Evolutionary conservation across 2,797 vertebrate genomes (phyloP), one percentile per base, ranked within the genome.

Genomic region (Pogonophryne albipinna): DNA sequence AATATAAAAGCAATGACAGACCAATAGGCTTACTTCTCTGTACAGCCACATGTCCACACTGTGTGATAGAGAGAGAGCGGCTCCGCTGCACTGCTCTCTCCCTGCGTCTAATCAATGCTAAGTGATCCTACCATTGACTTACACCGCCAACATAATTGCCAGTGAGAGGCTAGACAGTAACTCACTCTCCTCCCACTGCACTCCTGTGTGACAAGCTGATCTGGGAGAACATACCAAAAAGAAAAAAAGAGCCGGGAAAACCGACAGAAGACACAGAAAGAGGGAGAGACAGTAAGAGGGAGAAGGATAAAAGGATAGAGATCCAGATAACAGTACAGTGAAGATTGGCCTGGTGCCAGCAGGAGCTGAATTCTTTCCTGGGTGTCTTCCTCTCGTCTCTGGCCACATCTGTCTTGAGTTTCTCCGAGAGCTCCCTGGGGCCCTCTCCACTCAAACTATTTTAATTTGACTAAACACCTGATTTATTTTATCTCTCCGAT

Each of bases 391-490:
- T 94, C 95, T 96, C 94, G 90, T 94, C 96, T 95, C 96, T 94
- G 96, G 96, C 94, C 96, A 97, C 97, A 99, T 99, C 97, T 99
- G 97, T 98, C 97, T 98, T 97, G 95, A 97, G 96, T 97, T 97
- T 97, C 96, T 95, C 94, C 94, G 90, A 94, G 95, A 96, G 96
- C 95, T 97, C 97, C 97, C 96, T 88, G 94, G 97, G 96, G 97
- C 95, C 96, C 95, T 95, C 97, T 98, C 96, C 94, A 97, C 96
- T 97, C 96, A 95, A 98, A 98, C 97, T 98, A 98, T 99, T 99
- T 99, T 98, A 99, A 99, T 99, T 99, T 97, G 97, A 99, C 98
- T 98, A 98, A 99, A 99, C 97, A 99, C 97, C 97, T 99, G 98
- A 99, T 99, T 99, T 99, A 99, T 99, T 99, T 98, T 97, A 99